phyloP scores from a whole-genome alignment of 2,888 invertebrate genomes.

The Creontiades dilutus region DNA sequence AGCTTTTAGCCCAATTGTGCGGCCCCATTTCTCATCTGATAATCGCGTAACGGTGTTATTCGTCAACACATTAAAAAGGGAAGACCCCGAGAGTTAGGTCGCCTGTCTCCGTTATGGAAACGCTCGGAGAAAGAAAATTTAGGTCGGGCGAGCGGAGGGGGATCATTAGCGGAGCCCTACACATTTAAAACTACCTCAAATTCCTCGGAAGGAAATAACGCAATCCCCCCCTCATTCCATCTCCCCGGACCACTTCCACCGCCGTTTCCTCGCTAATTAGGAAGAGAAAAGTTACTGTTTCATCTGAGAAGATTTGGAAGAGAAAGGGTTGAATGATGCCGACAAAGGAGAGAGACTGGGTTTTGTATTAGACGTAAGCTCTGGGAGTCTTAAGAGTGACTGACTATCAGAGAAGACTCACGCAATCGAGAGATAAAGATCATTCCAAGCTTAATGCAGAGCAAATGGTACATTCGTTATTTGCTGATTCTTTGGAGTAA shows the following conservation, averaged over 20 bases:
- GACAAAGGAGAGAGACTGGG: not conserved
- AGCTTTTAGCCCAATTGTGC: slow-evolving; percentile 39
- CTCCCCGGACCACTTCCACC: too few relatives aligned
- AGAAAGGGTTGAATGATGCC: not conserved
- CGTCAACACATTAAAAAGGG: slow-evolving; percentile 28
- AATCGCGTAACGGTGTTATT: slow-evolving; percentile 39
- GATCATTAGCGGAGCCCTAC: slow-evolving; percentile 14
- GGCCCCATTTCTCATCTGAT: slow-evolving; percentile 22
- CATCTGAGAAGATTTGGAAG: not conserved
- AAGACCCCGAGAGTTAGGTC: slow-evolving; percentile 27
- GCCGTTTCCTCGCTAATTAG: not conserved
- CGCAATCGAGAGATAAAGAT: too few relatives aligned
- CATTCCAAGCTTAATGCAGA: too few relatives aligned
- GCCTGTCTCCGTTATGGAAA: slow-evolving; percentile 38
- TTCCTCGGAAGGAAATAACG: slow-evolving; percentile 32
- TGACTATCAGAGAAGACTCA: not conserved
- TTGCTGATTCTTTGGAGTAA: too few relatives aligned
- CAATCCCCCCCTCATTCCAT: not conserved
- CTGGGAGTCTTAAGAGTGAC: not conserved
- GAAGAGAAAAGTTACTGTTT: slow-evolving; percentile 36
- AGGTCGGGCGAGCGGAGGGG: not conserved
- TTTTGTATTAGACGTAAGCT: not conserved
- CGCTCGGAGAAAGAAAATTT: slow-evolving; percentile 8
- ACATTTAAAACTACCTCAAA: slow-evolving; percentile 42
- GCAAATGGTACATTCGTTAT: too few relatives aligned